Percentiles rank a stretch among this genome's conserved stretches.
Evolutionary conservation across 1,140 invertebrate genomes (phyloP).

Genomic region (Drosophila lowei): DNA sequence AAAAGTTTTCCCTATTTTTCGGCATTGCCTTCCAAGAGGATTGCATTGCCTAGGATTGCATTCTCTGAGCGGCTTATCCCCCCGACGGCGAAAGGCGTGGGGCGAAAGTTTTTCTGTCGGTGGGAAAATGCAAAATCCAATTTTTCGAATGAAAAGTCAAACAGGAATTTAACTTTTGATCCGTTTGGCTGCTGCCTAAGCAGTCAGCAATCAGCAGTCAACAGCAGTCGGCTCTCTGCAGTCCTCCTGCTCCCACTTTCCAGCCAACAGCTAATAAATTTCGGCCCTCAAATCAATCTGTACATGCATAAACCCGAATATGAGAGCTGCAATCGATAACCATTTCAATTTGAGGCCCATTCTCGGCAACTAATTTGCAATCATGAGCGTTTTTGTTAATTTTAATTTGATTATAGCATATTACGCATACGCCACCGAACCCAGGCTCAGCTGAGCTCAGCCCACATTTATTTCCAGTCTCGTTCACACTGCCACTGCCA

Average conservation of each 20-base stretch:
- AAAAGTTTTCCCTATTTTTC: conserved; percentile 54
- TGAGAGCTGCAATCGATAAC: conserved; percentile 24
- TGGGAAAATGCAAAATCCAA: conserved; percentile 78
- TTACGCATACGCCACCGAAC: conserved; percentile 35
- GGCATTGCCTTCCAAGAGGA: conserved; percentile 32
- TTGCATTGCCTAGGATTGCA: conserved; percentile 13
- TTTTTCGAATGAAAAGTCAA: conserved; percentile 82
- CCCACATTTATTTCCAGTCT: background rate
- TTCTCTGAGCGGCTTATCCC: conserved; percentile 55
- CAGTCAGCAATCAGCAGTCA: conserved; percentile 57
- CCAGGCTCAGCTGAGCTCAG: background rate
- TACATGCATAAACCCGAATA: too few species aligned
- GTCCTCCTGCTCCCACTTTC: conserved; percentile 3
- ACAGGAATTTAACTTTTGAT: conserved; percentile 81
- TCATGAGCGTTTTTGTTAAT: conserved; percentile 76
- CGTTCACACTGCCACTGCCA: conserved; percentile 5
- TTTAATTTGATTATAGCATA: conserved; percentile 74
- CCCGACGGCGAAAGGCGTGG: conserved; percentile 23
- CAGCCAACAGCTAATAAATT: conserved; percentile 30
- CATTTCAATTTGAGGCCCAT: conserved; percentile 69
- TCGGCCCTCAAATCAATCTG: conserved; percentile 29
- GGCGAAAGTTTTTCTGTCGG: conserved; percentile 55
- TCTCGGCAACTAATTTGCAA: conserved; percentile 74
- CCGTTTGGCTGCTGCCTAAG: conserved; percentile 63
- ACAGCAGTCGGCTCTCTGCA: background rate